Base-by-base conservation (phyloP, 2,888 invertebrate species). In the Schrankia costaestrigalis region DNA sequence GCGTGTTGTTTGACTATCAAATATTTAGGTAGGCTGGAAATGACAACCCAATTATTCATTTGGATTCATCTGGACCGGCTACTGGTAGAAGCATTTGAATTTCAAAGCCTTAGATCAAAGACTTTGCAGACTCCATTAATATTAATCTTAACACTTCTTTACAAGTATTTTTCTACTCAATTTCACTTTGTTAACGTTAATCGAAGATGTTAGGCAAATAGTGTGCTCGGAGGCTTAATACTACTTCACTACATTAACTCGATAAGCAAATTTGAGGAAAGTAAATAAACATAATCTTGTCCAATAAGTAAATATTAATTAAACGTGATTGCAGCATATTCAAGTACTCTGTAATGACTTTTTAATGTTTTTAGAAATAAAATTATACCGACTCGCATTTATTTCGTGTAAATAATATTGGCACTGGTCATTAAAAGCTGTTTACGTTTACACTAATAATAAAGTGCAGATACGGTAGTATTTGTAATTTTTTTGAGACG, bases 81-180 rank as follows among this genome's bases (percentile, higher is more conserved):
- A 47, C 31, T 51, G 56, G 48, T 52, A 33, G 22, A 32, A 38
- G 33, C 41, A 70, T 71, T 58, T 71, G 56, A 63, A 69, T 60
- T 66, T 60, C 60, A 68, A 71, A 72, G 31, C 41, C 40, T 35
- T 42, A 40, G 58, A 65, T 66, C 57, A 58, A 56, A 61, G 57
- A 39, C 31, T 47, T 46, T 31, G 30, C 31, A 36, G 18, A 36
- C 33, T 48, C 35, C 37, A 46, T 57, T 56, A 40, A 43, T 47
- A 50, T 55, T 53, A 48, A 52, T 54, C 43, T 35, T 50, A n/a
- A n/a, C n/a, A n/a, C n/a, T n/a, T n/a, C n/a, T n/a, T n/a, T n/a
- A n/a, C n/a, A n/a, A n/a, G n/a, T n/a, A n/a, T n/a, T n/a, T n/a
- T n/a, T n/a, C n/a, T n/a, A n/a, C n/a, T n/a, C n/a, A n/a, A n/a